phyloP scores from a whole-genome alignment of 1,140 invertebrate genomes.

The Mya arenaria region DNA sequence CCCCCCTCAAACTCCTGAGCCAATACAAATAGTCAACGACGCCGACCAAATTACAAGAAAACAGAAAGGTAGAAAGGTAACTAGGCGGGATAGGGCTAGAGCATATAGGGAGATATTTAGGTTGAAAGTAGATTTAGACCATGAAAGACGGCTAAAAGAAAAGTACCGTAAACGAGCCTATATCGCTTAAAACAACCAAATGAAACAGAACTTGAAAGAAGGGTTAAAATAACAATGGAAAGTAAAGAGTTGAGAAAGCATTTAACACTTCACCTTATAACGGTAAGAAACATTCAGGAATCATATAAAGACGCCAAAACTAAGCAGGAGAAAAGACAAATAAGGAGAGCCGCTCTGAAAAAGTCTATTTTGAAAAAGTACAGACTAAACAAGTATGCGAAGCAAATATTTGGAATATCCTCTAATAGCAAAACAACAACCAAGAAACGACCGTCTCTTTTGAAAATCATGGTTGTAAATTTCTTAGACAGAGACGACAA shows the following conservation, averaged over 20 bases:
- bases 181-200: background rate
- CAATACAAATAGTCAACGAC: background rate
- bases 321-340: background rate
- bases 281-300: too few species aligned
- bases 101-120: background rate
- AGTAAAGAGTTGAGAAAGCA: background rate
- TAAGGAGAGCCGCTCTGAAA: background rate
- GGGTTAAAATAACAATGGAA: background rate
- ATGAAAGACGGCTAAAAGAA: background rate
- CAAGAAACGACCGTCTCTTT: background rate
- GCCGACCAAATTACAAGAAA: background rate
- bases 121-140: background rate
- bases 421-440: background rate
- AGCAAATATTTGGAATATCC: background rate
- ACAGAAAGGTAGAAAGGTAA: background rate
- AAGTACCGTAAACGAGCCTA: background rate
- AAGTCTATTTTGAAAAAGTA: conserved; percentile 9
- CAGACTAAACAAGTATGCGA: background rate
- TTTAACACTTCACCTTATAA: background rate
- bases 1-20: background rate
- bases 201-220: background rate
- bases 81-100: background rate
- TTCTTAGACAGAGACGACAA: conserved; percentile 43
- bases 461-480: conserved; percentile 3
- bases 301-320: background rate